These are phyloP conservation scores for Decapterus maruadsi DNA, from an alignment of 2,797 vertebrate genomes.

Conservation along the genomic window DNA sequence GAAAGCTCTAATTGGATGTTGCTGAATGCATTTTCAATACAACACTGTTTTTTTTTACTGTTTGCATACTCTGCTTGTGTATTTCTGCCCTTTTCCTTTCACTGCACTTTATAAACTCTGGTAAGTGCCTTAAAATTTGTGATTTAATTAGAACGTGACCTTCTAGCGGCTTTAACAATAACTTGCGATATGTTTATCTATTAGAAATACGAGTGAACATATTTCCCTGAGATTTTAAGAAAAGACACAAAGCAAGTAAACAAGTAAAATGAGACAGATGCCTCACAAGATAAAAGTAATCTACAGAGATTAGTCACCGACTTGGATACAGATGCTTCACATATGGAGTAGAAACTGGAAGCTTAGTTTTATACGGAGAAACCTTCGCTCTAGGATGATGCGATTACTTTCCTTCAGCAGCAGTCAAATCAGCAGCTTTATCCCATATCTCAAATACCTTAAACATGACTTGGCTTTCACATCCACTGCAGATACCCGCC, in stretches of 20 bases:
- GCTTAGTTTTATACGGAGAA: conserved; percentile 13
- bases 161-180: neutral
- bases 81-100: neutral
- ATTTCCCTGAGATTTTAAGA: neutral
- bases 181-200: neutral
- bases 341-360: neutral
- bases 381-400: neutral
- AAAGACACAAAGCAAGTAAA: neutral
- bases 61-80: neutral
- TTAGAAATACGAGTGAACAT: neutral
- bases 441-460: conserved; percentile 2
- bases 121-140: neutral
- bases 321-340: neutral
- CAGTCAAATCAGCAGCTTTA: neutral
- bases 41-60: neutral
- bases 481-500: neutral
- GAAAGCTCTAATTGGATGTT: neutral
- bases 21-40: neutral
- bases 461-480: conserved; percentile 1
- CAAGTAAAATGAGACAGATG: neutral
- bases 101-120: neutral
- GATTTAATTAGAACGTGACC: conserved; percentile 1
- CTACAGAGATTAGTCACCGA: neutral
- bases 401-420: neutral
- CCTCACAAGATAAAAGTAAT: neutral